A percentile compares a stretch with the other conserved stretches of the same genome.
Conservation (phyloP, 2,888 invertebrate genomes). For the Drosophila anomalata region DNA sequence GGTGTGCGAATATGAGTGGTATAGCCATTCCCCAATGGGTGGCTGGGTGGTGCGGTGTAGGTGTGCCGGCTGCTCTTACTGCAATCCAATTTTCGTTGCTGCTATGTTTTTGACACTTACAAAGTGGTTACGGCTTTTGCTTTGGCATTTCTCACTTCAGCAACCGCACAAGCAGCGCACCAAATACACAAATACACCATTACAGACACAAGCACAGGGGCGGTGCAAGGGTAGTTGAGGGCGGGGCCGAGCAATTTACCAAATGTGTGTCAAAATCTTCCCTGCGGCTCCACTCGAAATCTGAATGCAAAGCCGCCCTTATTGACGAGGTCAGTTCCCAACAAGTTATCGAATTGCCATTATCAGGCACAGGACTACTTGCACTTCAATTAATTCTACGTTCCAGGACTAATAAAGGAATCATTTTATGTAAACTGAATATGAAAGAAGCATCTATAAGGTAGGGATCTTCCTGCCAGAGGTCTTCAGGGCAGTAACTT, state of each 20-base stretch:
- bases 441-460: too few relatives aligned
- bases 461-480: too few relatives aligned
- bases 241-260: slow-evolving; percentile 58
- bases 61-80: slow-evolving; percentile 41
- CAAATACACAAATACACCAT: slow-evolving; percentile 19
- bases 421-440: not conserved
- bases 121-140: slow-evolving; percentile 77
- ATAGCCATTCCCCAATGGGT: not conserved
- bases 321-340: slow-evolving; percentile 73
- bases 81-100: slow-evolving; percentile 76
- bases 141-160: slow-evolving; percentile 76
- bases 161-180: slow-evolving; percentile 64
- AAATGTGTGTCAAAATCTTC: slow-evolving; percentile 73
- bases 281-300: slow-evolving; percentile 27
- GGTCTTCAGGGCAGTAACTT: too few relatives aligned
- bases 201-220: slow-evolving; percentile 21
- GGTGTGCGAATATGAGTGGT: not conserved
- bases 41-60: slow-evolving; percentile 13
- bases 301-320: slow-evolving; percentile 48
- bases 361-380: slow-evolving; percentile 21
- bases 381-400: slow-evolving; percentile 38
- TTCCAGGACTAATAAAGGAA: not conserved
- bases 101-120: slow-evolving; percentile 76
- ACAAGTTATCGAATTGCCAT: slow-evolving; percentile 60
- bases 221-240: not conserved